Base-by-base conservation (phyloP, 2,113 vertebrate genomes). In the Lepisosteus oculatus region DNA sequence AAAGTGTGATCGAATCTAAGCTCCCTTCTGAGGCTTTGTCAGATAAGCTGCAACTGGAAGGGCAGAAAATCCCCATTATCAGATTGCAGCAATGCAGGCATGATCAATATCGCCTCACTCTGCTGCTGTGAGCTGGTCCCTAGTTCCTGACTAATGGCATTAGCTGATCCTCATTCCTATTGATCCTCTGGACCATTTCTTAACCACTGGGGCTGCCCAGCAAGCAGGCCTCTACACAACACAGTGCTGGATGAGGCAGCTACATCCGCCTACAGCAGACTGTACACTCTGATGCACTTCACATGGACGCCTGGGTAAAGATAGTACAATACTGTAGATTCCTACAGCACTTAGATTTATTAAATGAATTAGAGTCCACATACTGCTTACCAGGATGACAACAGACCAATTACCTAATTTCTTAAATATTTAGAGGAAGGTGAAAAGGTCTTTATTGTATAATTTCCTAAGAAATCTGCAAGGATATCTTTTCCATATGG, bases 21-120 rank as follows among this genome's bases (percentile, higher is more conserved):
- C 41, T 8, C 62, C 55, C 57, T 11, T 55, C 61, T 44, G 55
- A 68, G 47, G 12, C 69, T 73, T 77, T 73, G 69, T 69, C 66
- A 59, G 43, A 57, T 67, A 70, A 72, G 65, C 57, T 13, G 56
- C 29, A 45, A 43, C 59, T 55, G 47, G 54, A 75, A 59, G 14
- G 63, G 69, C 47, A 71, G 59, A 72, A 74, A 79, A 74, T 54
- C 29, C 72, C 82, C 78, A 86, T 88, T 89, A 90, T 90, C 88
- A 87, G 89, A 90, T 89, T 70, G 69, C 86, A 81, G 78, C 79
- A 85, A 85, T 82, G 81, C 82, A 80, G 68, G 81, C 77, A 69
- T 79, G 84, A 92, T 92, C 90, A 75, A 92, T 92, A 89, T 80
- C 84, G 80, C 82, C 85, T 88, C 89, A 85, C 83, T 80, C 84